Evolutionary conservation across 2,113 vertebrate species (phyloP).

Genomic region (Cisticola juncidis): DNA sequence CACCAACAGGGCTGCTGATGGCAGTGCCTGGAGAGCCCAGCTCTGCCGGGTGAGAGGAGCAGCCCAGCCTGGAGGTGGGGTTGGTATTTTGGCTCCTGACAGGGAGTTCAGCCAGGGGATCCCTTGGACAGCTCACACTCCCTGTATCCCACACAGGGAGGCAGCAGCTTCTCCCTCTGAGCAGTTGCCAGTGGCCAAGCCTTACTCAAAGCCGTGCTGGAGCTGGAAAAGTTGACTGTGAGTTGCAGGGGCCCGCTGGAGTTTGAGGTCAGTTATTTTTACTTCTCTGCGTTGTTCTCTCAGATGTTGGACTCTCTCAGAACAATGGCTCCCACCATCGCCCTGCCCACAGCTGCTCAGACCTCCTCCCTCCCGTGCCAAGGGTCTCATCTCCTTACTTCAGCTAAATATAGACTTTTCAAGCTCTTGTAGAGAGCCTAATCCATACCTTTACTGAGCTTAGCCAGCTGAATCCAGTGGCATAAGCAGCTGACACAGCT

Average conservation of each 20-base stretch:
- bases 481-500: slow-evolving; percentile 7
- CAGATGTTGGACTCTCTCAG: background rate
- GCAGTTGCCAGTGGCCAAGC: background rate
- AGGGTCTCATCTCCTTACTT: slow-evolving; percentile 22
- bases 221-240: background rate
- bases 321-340: background rate
- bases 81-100: fast-evolving
- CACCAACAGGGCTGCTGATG: background rate
- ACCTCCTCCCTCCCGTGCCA: background rate
- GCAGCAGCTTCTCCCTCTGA: background rate
- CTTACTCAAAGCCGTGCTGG: background rate
- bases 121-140: background rate
- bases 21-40: background rate
- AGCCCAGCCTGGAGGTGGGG: background rate
- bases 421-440: background rate
- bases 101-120: background rate
- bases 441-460: slow-evolving; percentile 38
- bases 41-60: background rate
- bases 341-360: background rate
- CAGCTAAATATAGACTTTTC: slow-evolving; percentile 43
- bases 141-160: fast-evolving
- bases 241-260: background rate
- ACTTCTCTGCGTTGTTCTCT: background rate
- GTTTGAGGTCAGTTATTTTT: slow-evolving; percentile 52
- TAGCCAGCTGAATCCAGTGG: background rate